Conservation (phyloP, 2,888 invertebrate species). For the Coenonympha arcania region DNA sequence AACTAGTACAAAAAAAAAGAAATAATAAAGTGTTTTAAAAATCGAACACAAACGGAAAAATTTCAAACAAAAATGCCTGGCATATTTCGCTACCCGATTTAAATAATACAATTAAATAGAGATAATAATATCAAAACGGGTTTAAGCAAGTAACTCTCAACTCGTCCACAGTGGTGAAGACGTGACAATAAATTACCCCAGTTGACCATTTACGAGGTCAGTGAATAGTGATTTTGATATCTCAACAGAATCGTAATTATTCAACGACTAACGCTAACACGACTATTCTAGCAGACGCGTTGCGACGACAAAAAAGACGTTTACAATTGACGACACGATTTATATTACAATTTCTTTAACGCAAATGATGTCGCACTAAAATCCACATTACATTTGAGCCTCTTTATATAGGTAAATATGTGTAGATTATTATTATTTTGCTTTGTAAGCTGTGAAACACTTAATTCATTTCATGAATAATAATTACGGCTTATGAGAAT, state of each 20-base stretch:
- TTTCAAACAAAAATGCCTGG: not conserved
- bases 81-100: not conserved
- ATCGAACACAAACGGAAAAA: too few relatives aligned
- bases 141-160: not conserved
- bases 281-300: not conserved
- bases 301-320: not conserved
- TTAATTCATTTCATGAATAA: too few relatives aligned
- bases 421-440: too few relatives aligned
- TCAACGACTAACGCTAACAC: not conserved
- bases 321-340: not conserved
- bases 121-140: not conserved
- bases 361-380: too few relatives aligned
- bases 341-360: too few relatives aligned
- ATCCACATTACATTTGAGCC: too few relatives aligned
- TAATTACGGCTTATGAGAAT: too few relatives aligned
- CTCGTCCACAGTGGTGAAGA: not conserved
- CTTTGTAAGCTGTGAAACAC: too few relatives aligned
- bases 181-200: not conserved
- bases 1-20: too few relatives aligned
- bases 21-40: too few relatives aligned
- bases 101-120: not conserved
- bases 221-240: not conserved
- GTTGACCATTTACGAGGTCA: slow-evolving; percentile 2
- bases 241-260: not conserved
- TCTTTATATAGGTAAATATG: too few relatives aligned